phyloP scores from a whole-genome alignment of 2,797 vertebrate species.

The Chelonia mydas region DNA sequence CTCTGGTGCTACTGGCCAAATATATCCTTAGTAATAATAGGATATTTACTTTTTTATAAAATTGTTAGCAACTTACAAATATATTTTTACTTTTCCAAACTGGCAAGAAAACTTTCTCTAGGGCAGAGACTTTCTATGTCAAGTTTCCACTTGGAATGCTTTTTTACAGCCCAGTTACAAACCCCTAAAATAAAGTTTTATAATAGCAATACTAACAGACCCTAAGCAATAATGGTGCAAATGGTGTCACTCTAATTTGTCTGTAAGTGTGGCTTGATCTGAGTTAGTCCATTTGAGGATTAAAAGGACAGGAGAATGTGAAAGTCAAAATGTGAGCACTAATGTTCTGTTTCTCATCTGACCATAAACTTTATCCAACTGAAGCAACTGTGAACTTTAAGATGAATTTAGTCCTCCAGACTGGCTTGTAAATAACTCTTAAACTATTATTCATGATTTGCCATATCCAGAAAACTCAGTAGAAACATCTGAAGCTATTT shows the following conservation, averaged over 20 bases:
- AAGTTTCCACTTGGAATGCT: not conserved
- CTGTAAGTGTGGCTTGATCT: not conserved
- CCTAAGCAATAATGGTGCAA: not conserved
- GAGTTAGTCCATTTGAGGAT: not conserved
- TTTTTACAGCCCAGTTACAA: not conserved
- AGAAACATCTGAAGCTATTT: not conserved
- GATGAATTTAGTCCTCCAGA: not conserved
- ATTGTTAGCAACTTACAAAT: not conserved
- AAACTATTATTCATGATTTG: not conserved
- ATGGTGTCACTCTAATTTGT: not conserved
- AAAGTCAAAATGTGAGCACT: not conserved
- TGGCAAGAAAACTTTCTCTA: not conserved
- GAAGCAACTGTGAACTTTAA: not conserved
- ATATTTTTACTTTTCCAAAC: not conserved
- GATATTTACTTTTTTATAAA: not conserved
- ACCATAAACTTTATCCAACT: not conserved
- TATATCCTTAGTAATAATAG: not conserved
- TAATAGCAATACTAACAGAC: not conserved
- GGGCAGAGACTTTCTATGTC: not conserved
- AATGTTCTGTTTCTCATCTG: not conserved
- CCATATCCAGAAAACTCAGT: not conserved
- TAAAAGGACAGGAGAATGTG: not conserved
- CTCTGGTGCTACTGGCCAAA: not conserved
- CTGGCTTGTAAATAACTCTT: not conserved
- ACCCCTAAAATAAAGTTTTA: not conserved